Base-by-base conservation (phyloP, 2,797 vertebrate species). In the Stomatorhinus walkeri region DNA sequence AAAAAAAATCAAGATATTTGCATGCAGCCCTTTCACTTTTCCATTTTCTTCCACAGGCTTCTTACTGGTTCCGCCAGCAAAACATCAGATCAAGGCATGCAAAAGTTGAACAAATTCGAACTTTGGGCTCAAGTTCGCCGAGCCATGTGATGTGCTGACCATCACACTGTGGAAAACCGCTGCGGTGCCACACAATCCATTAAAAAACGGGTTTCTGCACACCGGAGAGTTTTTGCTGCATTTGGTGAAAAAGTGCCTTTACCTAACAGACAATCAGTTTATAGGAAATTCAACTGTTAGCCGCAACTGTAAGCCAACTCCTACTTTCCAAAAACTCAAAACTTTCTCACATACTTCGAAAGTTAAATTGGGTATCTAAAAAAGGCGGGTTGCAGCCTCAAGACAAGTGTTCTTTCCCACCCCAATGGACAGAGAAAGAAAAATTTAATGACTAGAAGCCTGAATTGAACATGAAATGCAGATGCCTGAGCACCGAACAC, bases 201-300 rank as follows among this genome's bases (percentile, higher is more conserved):
- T 6, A 36, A 72, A 72, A 32, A 72, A 36, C 16, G 12, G 28
- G 64, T 72, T 72, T 72, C 28, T 32, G 64, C 28, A 72, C 28
- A 72, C 64, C 9, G 2, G n/a, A 59, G 7, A 28, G 59, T 64
- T 64, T 64, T 28, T 64, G 32, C 28, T 76, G 68, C 14, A 36
- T 76, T 76, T 0, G 68, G 4, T 76, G 68, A 76, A 16, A 76
- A 40, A 36, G 68, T 14, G 14, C 32, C 32, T 40, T 40, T 36
- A 28, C 22, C 22, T 12, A 64, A 64, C 59, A 24, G 59, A 24
- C 59, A 59, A 61, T 61, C 59, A 12, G 24, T 64, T 76, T 76
- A 76, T 76, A 40, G 32, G 32, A 76, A 76, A 76, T 76, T 76
- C 68, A 76, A 76, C 68, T 72, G 68, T 22, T 81, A 81, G 76